Conservation (phyloP, 2,113 vertebrate genomes). For the Synchiropus splendidus region DNA sequence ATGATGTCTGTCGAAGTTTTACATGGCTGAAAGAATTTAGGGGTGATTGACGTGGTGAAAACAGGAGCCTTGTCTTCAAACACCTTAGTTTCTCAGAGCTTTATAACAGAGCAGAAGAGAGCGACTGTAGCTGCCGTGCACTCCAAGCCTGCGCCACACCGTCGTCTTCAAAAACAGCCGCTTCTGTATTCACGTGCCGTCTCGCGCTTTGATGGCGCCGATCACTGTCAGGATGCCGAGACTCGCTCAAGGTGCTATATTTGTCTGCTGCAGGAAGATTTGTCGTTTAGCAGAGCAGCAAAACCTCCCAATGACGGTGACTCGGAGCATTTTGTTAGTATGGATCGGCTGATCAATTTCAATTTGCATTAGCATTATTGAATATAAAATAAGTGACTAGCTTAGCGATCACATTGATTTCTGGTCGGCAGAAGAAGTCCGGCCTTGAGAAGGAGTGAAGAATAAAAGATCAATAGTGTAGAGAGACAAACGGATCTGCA, state of each 20-base stretch:
- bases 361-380: conserved; percentile 37
- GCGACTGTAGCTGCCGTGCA: conserved; percentile 23
- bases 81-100: conserved; percentile 43
- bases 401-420: conserved; percentile 30
- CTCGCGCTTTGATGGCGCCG: conserved; percentile 44
- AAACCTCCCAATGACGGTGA: neutral
- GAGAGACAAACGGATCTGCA: conserved; percentile 23
- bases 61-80: conserved; percentile 54
- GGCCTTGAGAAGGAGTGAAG: conserved; percentile 22
- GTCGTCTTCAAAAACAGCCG: conserved; percentile 23
- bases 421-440: conserved; percentile 6
- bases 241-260: neutral
- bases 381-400: conserved; percentile 31
- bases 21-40: conserved; percentile 17
- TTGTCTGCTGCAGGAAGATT: neutral
- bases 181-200: conserved; percentile 37
- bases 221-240: conserved; percentile 37
- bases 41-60: conserved; percentile 21
- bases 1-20: conserved; percentile 3
- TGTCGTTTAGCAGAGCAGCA: neutral
- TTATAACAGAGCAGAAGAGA: conserved; percentile 52
- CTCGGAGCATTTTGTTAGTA: conserved; percentile 21
- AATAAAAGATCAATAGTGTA: conserved; percentile 9
- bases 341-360: conserved; percentile 32
- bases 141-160: conserved; percentile 31